These are phyloP conservation scores for Spinibarbus caldwelli DNA, from an alignment of 2,797 vertebrate genomes.

Conservation along the genomic window DNA sequence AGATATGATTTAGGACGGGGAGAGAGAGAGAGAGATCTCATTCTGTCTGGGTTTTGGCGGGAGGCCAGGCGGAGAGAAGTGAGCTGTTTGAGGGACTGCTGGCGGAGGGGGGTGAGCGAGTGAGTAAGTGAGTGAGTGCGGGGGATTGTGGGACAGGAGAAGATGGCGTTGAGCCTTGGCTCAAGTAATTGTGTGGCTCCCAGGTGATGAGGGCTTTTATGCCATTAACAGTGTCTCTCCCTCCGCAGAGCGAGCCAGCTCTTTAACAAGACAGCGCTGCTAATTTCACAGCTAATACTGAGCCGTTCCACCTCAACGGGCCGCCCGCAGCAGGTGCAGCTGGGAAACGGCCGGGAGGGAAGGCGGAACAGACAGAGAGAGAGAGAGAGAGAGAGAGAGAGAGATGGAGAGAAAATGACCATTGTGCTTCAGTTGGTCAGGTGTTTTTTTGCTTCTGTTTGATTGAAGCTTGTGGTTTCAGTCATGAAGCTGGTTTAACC, in stretches of 20 bases:
- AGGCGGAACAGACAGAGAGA: slow-evolving; percentile 72
- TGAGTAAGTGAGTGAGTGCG: not conserved
- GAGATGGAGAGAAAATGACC: slow-evolving; percentile 86
- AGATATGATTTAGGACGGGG: slow-evolving; percentile 42
- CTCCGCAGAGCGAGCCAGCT: slow-evolving; percentile 81
- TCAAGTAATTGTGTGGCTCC: slow-evolving; percentile 76
- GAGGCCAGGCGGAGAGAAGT: slow-evolving; percentile 64
- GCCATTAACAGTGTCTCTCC: slow-evolving; percentile 82
- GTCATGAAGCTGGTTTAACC: slow-evolving; percentile 75
- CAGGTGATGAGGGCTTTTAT: slow-evolving; percentile 82
- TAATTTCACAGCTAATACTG: slow-evolving; percentile 98
- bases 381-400: slow-evolving; percentile 72
- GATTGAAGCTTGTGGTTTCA: slow-evolving; percentile 87
- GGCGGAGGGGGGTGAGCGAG: slow-evolving; percentile 24
- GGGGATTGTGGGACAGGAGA: slow-evolving; percentile 46
- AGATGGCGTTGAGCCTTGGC: slow-evolving; percentile 64
- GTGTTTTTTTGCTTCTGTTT: slow-evolving; percentile 63
- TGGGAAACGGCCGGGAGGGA: slow-evolving; percentile 79
- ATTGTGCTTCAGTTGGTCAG: slow-evolving; percentile 78
- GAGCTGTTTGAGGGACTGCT: slow-evolving; percentile 61
- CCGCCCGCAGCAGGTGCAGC: slow-evolving; percentile 87
- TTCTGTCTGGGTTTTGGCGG: slow-evolving; percentile 68
- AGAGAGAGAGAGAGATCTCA: slow-evolving; percentile 62
- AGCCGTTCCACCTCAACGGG: slow-evolving; percentile 87
- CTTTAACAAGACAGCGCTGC: slow-evolving; percentile 93